Conservation (phyloP, 2,797 vertebrate genomes). For the Spinus olivaceus region DNA sequence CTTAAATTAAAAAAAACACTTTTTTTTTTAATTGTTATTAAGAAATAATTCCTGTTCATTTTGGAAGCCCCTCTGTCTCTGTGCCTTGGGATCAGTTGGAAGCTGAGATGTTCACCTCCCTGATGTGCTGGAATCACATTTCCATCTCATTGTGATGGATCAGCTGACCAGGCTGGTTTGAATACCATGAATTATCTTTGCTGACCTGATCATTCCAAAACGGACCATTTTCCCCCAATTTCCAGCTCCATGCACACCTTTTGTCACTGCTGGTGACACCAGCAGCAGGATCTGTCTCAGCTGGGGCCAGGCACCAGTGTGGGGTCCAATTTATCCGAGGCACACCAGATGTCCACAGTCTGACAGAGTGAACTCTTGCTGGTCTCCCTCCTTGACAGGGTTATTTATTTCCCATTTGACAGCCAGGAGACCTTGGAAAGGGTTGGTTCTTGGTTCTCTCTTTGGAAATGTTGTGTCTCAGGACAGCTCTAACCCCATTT, state of each 20-base stretch:
- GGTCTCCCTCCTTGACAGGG: background rate
- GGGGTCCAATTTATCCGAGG: background rate
- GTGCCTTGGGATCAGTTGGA: background rate
- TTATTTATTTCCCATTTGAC: background rate
- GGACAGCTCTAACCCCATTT: background rate
- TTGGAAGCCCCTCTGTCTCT: background rate
- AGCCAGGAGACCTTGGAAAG: background rate
- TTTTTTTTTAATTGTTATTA: background rate
- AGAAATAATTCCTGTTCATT: background rate
- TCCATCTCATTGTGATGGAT: background rate
- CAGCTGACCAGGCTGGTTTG: background rate
- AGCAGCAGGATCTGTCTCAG: background rate
- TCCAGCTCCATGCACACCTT: background rate
- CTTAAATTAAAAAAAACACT: background rate
- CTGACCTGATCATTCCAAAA: background rate
- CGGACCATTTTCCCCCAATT: background rate
- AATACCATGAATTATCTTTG: background rate
- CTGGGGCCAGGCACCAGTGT: background rate
- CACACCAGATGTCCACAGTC: background rate
- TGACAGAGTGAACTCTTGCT: background rate
- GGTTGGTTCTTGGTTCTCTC: background rate
- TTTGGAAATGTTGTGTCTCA: background rate
- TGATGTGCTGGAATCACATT: background rate
- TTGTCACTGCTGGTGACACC: background rate
- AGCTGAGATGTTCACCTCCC: background rate